Conservation (phyloP, 2,888 invertebrate species). For the Scelioninae gen. 2 region DNA sequence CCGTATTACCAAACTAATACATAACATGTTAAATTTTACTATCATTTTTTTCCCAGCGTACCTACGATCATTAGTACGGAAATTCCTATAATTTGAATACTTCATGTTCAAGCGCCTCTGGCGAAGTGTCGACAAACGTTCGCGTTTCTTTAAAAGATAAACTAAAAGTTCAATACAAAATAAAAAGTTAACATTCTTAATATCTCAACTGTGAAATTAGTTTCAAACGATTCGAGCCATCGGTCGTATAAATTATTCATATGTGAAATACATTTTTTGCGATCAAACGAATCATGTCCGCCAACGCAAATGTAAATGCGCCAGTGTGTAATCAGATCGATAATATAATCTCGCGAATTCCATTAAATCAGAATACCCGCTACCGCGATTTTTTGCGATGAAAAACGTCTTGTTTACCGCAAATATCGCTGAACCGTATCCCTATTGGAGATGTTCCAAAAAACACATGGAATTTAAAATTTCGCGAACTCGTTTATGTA, state of each 20-base stretch:
- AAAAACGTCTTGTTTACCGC: constrained; percentile 21
- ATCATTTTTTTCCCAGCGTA: too few species aligned
- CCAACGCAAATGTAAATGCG: neutral
- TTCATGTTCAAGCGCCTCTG: neutral
- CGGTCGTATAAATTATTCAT: neutral
- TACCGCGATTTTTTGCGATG: neutral
- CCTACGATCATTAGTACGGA: neutral
- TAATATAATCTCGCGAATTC: constrained; percentile 2
- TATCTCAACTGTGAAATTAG: neutral
- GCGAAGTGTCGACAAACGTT: neutral
- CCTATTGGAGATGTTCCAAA: constrained; percentile 17
- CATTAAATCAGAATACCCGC: constrained; percentile 3
- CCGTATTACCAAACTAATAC: too few species aligned
- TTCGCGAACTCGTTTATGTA: constrained; percentile 9
- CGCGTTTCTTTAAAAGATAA: neutral
- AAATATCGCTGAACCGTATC: constrained; percentile 7
- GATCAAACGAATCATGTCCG: too few species aligned
- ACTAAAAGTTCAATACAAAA: neutral
- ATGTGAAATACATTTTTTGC: neutral
- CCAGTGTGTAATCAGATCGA: constrained; percentile 6
- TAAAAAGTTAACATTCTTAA: neutral
- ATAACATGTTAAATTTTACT: too few species aligned
- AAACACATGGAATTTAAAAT: neutral
- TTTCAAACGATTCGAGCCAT: neutral
- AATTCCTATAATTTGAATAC: neutral